phyloP scores from a whole-genome alignment of 2,888 invertebrate species.

The Druceiella hillmani region DNA sequence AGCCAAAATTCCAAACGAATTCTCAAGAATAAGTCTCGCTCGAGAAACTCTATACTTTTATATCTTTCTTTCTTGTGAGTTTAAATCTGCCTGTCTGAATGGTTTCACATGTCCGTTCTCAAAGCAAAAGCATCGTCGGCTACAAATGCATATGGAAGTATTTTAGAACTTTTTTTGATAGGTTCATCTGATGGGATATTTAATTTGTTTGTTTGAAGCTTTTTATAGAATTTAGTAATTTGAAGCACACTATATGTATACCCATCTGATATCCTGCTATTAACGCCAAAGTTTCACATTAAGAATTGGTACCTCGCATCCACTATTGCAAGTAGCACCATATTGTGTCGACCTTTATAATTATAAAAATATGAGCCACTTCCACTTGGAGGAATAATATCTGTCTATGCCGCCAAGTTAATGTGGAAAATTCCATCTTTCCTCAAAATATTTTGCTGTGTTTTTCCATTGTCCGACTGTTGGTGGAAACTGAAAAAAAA shows the following conservation, averaged over 20 bases:
- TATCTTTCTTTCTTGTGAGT: too few species aligned
- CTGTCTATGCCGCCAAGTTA: background rate
- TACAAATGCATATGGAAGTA: conserved; percentile 1
- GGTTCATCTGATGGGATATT: conserved; percentile 1
- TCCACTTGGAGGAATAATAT: background rate
- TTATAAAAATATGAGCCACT: background rate
- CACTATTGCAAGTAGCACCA: background rate
- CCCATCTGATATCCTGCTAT: conserved; percentile 1
- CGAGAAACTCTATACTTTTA: too few species aligned
- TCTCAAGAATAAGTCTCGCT: too few species aligned
- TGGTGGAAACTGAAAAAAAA: background rate
- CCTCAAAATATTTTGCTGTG: background rate
- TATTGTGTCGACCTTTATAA: conserved; percentile 1
- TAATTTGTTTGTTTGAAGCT: conserved; percentile 1
- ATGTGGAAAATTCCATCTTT: conserved; percentile 2
- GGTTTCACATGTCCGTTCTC: too few species aligned
- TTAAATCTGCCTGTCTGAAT: too few species aligned
- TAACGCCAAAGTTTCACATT: background rate
- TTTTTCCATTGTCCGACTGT: background rate
- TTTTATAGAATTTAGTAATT: background rate
- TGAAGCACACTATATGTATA: too few species aligned
- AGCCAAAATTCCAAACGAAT: too few species aligned
- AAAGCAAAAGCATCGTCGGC: background rate
- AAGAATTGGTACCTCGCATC: background rate
- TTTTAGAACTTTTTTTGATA: conserved; percentile 1